Evolutionary conservation across 2,888 invertebrate genomes (phyloP), one percentile per base, ranked within the genome.

Genomic region (Scaptomyza parva): DNA sequence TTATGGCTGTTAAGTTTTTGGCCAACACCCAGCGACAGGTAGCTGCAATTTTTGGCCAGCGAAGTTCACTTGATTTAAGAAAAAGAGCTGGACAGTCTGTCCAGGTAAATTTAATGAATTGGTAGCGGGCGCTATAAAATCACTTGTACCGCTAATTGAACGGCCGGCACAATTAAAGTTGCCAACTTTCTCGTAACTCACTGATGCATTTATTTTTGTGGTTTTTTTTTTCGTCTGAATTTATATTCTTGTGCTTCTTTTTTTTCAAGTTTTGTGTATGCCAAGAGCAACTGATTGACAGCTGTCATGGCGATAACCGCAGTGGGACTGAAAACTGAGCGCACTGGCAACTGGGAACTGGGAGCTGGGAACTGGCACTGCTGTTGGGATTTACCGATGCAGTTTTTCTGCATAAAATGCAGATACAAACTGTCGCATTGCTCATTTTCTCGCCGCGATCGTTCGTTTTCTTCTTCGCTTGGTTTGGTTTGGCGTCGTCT

Each of bases 281-380:
- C 17, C 48, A 47, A 52, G 24, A 50, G 37, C 52, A 57, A 59
- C 40, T 82, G 81, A 87, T 86, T 87, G 86, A 88, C 86, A 86
- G 88, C 86, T 87, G 86, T 87, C 86, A 88, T 61, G 85, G 70
- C 77, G 88, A 87, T 88, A 88, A 82, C 85, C 78, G 81, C 87
- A 67, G 51, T 72, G 85, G 85, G 87, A 82, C 79, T 68, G 68
- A 37, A 20, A 52, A 66, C 51, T 68, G n/a, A n/a, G 48, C n/a
- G 20, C 26, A 43, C 45, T 68, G 50, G 9, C 14, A 33, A 44
- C 47, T 60, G 50, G 17, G 41, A 22, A 39, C 50, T 68, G 50
- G 9, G 18, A 33, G 40, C 47, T 60, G 50, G 17, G 41, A 22
- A 39, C 50, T 63, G 37, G 54, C 18, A 26, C 22, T 55, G 30